Conservation (phyloP, 1,140 invertebrate genomes). For the Drosophila kanapiae region DNA sequence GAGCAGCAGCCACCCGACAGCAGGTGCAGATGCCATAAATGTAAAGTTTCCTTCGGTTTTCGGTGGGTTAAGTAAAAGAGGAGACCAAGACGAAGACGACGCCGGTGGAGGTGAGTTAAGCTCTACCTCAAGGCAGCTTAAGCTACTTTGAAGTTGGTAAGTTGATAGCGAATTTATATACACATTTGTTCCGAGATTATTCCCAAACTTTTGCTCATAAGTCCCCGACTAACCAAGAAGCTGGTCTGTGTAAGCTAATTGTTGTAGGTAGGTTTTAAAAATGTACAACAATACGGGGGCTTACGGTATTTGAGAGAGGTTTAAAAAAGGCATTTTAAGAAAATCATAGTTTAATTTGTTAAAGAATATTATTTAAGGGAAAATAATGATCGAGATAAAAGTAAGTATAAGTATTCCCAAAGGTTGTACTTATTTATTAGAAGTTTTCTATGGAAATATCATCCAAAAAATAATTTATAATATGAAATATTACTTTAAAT, state of each 20-base stretch:
- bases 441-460: background rate
- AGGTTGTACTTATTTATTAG: background rate
- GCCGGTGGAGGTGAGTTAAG: slow-evolving; percentile 34
- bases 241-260: slow-evolving; percentile 17
- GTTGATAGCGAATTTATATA: slow-evolving; percentile 46
- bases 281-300: background rate
- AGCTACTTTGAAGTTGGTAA: slow-evolving; percentile 50
- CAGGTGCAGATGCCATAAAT: slow-evolving; percentile 80
- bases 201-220: slow-evolving; percentile 25
- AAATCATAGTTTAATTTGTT: background rate
- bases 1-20: slow-evolving; percentile 10
- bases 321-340: background rate
- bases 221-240: background rate
- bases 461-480: background rate
- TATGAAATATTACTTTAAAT: background rate
- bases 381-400: too few species aligned
- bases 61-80: slow-evolving; percentile 8
- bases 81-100: background rate
- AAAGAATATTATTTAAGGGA: too few species aligned
- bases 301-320: background rate
- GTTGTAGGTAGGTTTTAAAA: background rate
- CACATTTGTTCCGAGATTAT: slow-evolving; percentile 33
- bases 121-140: slow-evolving; percentile 35
- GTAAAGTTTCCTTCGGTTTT: slow-evolving; percentile 55
- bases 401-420: too few species aligned